Percentiles rank a stretch among this genome's conserved stretches.
Conservation (phyloP, 2,888 invertebrate species). For the Sepiola atlantica region DNA sequence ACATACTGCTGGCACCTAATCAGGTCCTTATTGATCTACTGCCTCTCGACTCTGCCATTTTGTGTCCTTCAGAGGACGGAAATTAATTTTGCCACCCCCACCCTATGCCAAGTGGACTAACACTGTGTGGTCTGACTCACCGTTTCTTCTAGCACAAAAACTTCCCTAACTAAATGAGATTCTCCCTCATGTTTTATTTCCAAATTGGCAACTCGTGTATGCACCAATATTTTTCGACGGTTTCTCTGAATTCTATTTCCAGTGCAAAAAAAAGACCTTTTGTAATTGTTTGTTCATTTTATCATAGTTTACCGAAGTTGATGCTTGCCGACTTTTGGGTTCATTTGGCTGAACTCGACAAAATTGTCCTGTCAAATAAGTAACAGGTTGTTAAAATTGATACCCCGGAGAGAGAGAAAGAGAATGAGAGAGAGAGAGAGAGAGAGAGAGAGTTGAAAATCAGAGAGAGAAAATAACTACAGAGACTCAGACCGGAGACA, state of each 20-base stretch:
- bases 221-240: neutral
- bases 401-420: neutral
- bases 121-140: neutral
- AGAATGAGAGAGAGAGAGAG: neutral
- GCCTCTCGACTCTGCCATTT: neutral
- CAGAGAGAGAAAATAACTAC: neutral
- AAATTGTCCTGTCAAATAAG: neutral
- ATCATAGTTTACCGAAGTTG: neutral
- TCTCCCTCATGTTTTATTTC: neutral
- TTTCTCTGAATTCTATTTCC: neutral
- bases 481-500: no score
- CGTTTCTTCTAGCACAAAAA: neutral
- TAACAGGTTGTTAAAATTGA: neutral
- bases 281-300: neutral
- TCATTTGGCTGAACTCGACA: neutral
- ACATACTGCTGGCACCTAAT: neutral
- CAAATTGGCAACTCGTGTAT: neutral
- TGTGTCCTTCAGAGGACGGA: conserved; percentile 1
- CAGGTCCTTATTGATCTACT: neutral
- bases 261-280: neutral
- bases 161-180: neutral
- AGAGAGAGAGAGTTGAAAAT: neutral
- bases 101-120: neutral
- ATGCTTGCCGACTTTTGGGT: neutral
- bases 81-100: neutral